Conservation (phyloP, 2,113 vertebrate genomes). For the Sylvietta virens region DNA sequence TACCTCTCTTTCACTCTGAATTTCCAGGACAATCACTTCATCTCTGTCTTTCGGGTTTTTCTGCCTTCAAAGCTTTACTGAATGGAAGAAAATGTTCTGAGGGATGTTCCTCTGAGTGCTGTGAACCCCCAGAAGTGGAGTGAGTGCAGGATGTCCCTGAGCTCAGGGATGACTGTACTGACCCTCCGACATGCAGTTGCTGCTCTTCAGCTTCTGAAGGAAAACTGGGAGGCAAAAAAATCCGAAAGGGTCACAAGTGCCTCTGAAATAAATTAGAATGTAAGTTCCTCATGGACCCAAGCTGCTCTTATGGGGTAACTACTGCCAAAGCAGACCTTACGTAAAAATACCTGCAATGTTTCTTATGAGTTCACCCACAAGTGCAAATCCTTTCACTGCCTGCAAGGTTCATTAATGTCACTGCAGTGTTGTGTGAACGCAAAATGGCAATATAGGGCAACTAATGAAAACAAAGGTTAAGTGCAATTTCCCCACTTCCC, state of each 20-base stretch:
- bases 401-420: background rate
- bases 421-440: background rate
- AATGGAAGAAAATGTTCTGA: background rate
- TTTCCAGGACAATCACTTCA: background rate
- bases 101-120: background rate
- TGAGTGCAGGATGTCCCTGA: rapidly evolving
- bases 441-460: background rate
- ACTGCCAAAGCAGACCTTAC: background rate
- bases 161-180: background rate
- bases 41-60: background rate
- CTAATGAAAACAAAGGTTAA: conserved; percentile 20
- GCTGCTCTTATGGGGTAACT: background rate
- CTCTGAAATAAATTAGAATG: background rate
- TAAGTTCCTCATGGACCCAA: background rate
- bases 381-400: background rate
- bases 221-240: background rate
- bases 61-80: background rate
- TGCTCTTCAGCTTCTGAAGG: background rate
- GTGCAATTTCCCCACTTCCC: background rate
- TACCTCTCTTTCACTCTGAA: background rate
- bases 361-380: background rate
- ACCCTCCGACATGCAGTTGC: background rate
- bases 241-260: background rate
- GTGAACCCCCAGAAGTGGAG: background rate
- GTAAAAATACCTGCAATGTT: background rate